Conservation (phyloP, 2,113 vertebrate genomes). For the Chelonoidis abingdonii region DNA sequence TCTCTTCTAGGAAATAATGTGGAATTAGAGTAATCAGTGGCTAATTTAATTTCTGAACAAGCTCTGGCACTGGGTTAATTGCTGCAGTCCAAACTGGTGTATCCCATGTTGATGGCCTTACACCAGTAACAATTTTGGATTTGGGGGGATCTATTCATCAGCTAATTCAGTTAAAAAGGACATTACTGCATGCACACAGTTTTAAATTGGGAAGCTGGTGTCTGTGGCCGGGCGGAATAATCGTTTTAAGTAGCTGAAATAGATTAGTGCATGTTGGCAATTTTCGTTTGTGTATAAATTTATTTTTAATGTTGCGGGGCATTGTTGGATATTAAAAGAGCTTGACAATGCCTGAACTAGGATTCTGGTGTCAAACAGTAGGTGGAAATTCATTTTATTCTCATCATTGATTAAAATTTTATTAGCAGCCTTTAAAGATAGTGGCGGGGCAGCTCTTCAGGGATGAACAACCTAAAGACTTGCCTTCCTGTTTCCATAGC, state of each 20-base stretch:
- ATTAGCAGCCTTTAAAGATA: conserved; percentile 63
- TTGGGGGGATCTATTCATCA: background rate
- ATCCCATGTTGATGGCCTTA: conserved; percentile 16
- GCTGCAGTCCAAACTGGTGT: conserved; percentile 16
- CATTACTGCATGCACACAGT: background rate
- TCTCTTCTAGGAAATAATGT: conserved; percentile 62
- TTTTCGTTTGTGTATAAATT: conserved; percentile 43
- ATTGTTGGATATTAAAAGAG: conserved; percentile 20
- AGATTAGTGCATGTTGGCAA: background rate
- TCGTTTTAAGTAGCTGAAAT: conserved; percentile 31
- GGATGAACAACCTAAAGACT: conserved; percentile 74
- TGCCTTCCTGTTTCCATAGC: conserved; percentile 77
- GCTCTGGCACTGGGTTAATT: conserved; percentile 49
- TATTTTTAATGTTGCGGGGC: background rate
- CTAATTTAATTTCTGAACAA: conserved; percentile 67
- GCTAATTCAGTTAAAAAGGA: conserved; percentile 48
- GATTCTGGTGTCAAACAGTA: conserved; percentile 29
- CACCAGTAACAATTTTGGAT: conserved; percentile 36
- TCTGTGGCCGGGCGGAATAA: background rate
- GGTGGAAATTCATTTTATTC: conserved; percentile 44
- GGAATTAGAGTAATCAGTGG: conserved; percentile 61
- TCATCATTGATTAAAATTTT: conserved; percentile 63
- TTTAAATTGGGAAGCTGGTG: conserved; percentile 25
- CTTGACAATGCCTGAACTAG: conserved; percentile 19
- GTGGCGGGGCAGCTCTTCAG: conserved; percentile 59